Conservation (phyloP, 2,888 invertebrate species). For the Idaea aversata region DNA sequence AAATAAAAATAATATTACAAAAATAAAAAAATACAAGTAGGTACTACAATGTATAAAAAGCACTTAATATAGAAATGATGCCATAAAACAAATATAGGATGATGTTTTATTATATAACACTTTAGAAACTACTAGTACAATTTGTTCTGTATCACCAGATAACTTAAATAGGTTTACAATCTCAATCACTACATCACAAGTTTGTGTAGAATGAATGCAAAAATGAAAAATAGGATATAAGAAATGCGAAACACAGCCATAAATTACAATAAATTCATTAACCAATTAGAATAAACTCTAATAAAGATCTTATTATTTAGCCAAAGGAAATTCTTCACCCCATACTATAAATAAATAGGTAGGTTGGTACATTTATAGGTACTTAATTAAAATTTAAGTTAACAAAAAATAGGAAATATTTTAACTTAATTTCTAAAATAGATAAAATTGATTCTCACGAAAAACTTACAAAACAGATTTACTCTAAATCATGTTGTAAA, state of each 20-base stretch:
- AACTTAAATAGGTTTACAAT: slow-evolving; percentile 5
- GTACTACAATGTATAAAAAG: background rate
- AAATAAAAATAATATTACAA: slow-evolving; percentile 12
- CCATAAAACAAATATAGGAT: too few relatives aligned
- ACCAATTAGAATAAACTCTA: background rate
- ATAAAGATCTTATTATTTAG: background rate
- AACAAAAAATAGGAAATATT: background rate
- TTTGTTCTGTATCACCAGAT: background rate
- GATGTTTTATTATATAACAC: background rate
- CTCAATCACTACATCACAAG: slow-evolving; percentile 6
- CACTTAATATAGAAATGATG: too few relatives aligned
- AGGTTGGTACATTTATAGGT: background rate
- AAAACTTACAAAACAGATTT: too few relatives aligned
- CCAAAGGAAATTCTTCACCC: background rate
- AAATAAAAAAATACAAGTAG: slow-evolving; percentile 12
- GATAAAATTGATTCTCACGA: background rate
- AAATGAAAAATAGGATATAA: background rate
- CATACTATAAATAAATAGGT: background rate
- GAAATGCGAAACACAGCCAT: slow-evolving; percentile 40
- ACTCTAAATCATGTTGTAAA: too few relatives aligned
- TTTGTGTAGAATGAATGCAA: background rate
- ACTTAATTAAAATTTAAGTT: background rate
- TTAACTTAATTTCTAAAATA: background rate
- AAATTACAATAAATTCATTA: slow-evolving; percentile 6
- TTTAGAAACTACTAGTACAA: background rate